Evolutionary conservation across 2,888 invertebrate genomes (phyloP), one percentile per base, ranked within the genome.

Genomic region (Ornithoptera priamus): DNA sequence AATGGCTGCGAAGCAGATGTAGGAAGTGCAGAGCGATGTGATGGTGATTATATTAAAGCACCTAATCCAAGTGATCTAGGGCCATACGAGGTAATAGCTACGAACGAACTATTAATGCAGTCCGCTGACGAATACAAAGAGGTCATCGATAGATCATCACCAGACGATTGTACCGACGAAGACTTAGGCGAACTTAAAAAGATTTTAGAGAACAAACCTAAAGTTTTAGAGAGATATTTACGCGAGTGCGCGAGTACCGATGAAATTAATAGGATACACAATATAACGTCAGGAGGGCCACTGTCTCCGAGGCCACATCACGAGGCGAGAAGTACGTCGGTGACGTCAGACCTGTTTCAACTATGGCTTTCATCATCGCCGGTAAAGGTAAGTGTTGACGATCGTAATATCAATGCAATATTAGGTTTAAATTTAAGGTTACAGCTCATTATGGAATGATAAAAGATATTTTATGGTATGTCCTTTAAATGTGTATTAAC

Each of bases 291-390:
- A 57, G 90, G 90, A 59, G 94, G 94, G 22, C 87, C 90, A 2
- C 72, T 92, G 69, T 92, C 92, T 12, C 92, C 90, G 58, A 84
- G 88, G 78, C 93, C 93, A 22, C 85, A 85, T 65, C 89, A 91
- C 71, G 93, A 92, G 76, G 93, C 94, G 12, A 93, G 94, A 75
- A 94, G 96, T 72, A 95, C 96, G 62, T 96, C 96, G 62, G 95
- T 97, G 75, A 96, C 96, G 61, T 96, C 97, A 74, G 97, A 97
- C 84, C 93, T 97, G 73, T 97, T 97, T 88, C 97, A 97, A 81
- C 93, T 96, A 74, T 97, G 97, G 97, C 90, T 97, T 82, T 94
- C 96, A 53, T 95, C 96, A 46, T 96, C 96, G 65, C 96, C 97
- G 8, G 93, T 95, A 81, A 95, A 95, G 94, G 94, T 95, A 74